These are phyloP conservation scores for Machaerirhynchus nigripectus DNA, from an alignment of 2,113 vertebrate species.

Conservation along the genomic window DNA sequence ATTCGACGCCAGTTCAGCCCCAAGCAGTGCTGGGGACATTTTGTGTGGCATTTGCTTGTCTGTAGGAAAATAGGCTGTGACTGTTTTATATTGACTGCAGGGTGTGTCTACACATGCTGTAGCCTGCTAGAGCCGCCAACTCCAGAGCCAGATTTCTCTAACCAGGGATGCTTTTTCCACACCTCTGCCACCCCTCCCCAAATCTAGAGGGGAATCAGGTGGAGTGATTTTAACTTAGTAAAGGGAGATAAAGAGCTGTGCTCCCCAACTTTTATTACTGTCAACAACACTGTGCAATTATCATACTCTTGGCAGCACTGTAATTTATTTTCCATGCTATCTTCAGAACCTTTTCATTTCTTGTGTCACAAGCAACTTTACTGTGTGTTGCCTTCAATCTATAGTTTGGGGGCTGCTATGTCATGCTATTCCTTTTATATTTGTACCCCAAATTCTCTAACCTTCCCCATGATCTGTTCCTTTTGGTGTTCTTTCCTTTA, in stretches of 20 bases:
- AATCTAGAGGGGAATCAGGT: neutral
- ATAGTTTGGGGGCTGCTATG: neutral
- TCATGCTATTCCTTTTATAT: neutral
- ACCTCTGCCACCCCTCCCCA: neutral
- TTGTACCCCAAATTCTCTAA: neutral
- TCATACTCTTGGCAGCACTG: rapidly evolving
- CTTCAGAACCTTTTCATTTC: neutral
- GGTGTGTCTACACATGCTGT: neutral
- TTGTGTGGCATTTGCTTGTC: neutral
- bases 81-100: neutral
- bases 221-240: neutral
- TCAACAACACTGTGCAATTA: neutral
- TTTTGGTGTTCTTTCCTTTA: neutral
- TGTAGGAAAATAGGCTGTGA: neutral
- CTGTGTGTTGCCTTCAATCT: neutral
- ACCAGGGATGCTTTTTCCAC: neutral
- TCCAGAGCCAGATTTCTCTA: neutral
- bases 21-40: neutral
- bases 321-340: neutral
- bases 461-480: neutral
- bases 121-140: neutral
- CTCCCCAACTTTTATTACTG: neutral
- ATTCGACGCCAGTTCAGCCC: neutral
- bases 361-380: neutral
- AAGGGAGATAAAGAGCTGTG: neutral